Evolutionary conservation across 2,888 invertebrate genomes (phyloP), one percentile per base, ranked within the genome.

Genomic region (Drosophila kambysellisi): DNA sequence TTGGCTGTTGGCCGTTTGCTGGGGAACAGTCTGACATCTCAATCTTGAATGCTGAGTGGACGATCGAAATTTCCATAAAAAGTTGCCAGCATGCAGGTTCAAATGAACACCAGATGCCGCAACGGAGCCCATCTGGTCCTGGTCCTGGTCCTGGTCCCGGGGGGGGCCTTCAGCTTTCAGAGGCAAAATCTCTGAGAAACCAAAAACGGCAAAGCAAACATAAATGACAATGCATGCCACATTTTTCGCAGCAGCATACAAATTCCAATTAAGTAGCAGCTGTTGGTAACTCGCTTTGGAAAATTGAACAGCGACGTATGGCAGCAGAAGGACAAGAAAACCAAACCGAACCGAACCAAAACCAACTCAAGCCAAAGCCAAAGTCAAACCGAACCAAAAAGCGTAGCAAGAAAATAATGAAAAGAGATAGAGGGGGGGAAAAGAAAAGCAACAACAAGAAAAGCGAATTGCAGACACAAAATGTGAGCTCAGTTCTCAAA

Each of bases 201-300:
- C 70, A 59, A 59, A 70, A 79, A 70, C 68, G 65, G 62, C 69
- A 82, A 65, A 74, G 78, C 74, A 80, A 80, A 80, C 77, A 81
- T 71, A 81, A 80, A 80, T 80, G 79, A 80, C 79, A 80, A 78
- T 84, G 82, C 75, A 76, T 84, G 79, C 71, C 86, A 73, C 88
- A 85, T 80, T 88, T 78, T 77, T 82, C 57, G 69, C 67, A 70
- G 74, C 73, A 79, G 61, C 80, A 80, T 72, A 82, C 88, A 88
- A 80, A 75, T 89, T 86, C 82, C 85, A 86, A 86, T 86, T 86
- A 87, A 80, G 85, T 87, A 82, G 89, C 89, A 89, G 84, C 89
- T 86, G 86, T 70, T 89, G 69, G 71, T 61, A 70, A 70, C 76
- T 85, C 66, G 81, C 83, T 76, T 79, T 74, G 79, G 79, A 77